Base-by-base conservation (phyloP, 2,113 vertebrate genomes). In the Mormyrus lacerda region DNA sequence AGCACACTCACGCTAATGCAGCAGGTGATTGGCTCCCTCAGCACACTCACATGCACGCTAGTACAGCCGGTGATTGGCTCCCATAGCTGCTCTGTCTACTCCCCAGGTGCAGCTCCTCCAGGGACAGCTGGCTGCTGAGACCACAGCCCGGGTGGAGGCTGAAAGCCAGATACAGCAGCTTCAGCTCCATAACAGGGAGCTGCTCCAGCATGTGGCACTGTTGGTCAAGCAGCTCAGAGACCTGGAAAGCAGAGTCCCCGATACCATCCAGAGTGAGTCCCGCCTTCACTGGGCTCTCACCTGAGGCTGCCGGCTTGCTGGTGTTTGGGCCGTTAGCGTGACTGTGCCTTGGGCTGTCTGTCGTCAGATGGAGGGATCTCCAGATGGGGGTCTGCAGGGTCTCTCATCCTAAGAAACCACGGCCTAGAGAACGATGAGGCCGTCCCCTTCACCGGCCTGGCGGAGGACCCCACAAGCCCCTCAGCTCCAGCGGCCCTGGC, bases 381-480 rank as follows among this genome's bases (percentile, higher is more conserved):
- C 4, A 83, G 94, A 9, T 93, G 95, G 94, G 94, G 93, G 88
- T 88, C 94, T 10, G 90, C 96, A 0, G 92, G 96, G 51, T 96
- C 96, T 4, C 95, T 97, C 87, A 97, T 96, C 92, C 92, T 97
- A 93, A 97, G 96, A 94, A 97, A 97, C 92, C 96, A 96, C 95
- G 95, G 93, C 91, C 91, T 96, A 88, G 93, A 94, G 1, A 53
- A 93, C 89, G 94, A 95, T 79, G 93, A 94, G 91, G 95, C 96
- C 0, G 92, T 95, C 10, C 27, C 61, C 94, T 96, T 96, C 91
- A 97, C 96, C 88, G 96, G 91, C 0, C 96, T 96, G 0, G 93
- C 95, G 47, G 95, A 94, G 88, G 88, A 93, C 0, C 92, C 93
- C 88, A 93, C 94, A 85, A 94, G 92, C 90, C 35, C 39, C 21